Base-by-base conservation (phyloP, 2,888 invertebrate species). In the Odontocolon sp. region DNA sequence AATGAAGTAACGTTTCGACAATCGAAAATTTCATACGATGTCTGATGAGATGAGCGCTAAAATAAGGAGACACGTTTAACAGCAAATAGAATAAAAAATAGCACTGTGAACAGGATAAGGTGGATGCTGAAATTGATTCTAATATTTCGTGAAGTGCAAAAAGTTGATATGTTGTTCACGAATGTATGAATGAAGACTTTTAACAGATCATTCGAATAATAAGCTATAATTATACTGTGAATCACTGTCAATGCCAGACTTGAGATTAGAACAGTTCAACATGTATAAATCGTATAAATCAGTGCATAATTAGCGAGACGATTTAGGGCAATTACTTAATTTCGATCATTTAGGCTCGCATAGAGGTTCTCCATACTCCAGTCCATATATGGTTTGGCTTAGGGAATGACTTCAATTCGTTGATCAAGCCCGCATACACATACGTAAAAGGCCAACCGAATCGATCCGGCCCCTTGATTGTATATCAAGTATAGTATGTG, bases 351-450 rank as follows among this genome's bases (percentile, higher is more conserved):
- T 64, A 57, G 68, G 36, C 57, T 45, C 26, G 28, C 52, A 28
- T 66, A 16, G 21, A 31, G 26, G 42, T 14, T 38, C 5, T n/a
- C 16, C 28, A 42, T 36, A 54, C 11, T 8, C n/a, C 9, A 26
- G 33, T 28, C 54, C 66, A 50, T 77, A 63, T 63, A 71, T 71
- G 67, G 71, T 9, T 14, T 26, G 67, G 33, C 31, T 54, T 61
- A 68, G 47, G 71, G 31, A 71, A 68, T 57, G 56, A 68, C 42
- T 79, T 79, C 75, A 78, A 81, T 83, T 81, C 76, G 78, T 77
- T 70, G 70, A 80, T 80, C 81, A 79, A 82, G 69, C 85, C 84
- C 85, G 85, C 82, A 80, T 81, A 38, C 64, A 72, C 80, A 69
- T 77, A 76, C 77, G 78, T 64, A 57, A 80, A 79, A 80, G 82